Evolutionary conservation across 2,888 invertebrate species (phyloP), one percentile per base, ranked within the genome.

Genomic region (Volucella inflata): DNA sequence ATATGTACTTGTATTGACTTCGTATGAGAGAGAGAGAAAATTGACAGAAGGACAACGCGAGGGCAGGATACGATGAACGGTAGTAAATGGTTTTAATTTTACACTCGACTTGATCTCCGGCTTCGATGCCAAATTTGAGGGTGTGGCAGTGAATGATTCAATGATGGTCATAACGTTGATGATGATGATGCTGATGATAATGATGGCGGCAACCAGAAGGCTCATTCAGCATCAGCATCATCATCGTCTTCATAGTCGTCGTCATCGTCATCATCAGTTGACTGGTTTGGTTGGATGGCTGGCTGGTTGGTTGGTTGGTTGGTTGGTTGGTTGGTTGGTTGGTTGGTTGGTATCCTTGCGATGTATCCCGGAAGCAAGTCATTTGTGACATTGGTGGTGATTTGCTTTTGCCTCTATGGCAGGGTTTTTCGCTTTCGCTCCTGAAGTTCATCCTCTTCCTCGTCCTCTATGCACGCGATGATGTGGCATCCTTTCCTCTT

Each of bases 31-130:
- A 2, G 2, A 21, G 21, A 21, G 21, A 21, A 2, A 21, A 21
- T 21, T 21, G 21, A 21, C 21, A 21, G 21, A 21, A 21, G 21
- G 21, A 21, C 53, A 42, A 17, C 36, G 42, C 11, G 53, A 8
- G 30, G 38, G n/a, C 21, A 59, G 78, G 64, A 79, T 38, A 42
- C 36, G 48, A 55, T 53, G 16, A 68, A n/a, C 44, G 85, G 71
- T 72, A 72, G 85, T 85, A 85, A 85, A 85, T 77, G 81, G 72
- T 72, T 85, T 85, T 85, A 85, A 85, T 85, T 85, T 85, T 85
- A 85, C 85, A 85, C 76, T 85, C 76, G 85, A 85, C 81, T 85
- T 85, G 81, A 81, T 81, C 85, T 81, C 67, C 67, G 70, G 85
- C 79, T 79, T 79, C 65, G 60, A 70, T 84, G 79, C 85, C 76